Conservation (phyloP, 37 sponge, comb jelly and placozoan species). For the Tethya wilhelma region DNA sequence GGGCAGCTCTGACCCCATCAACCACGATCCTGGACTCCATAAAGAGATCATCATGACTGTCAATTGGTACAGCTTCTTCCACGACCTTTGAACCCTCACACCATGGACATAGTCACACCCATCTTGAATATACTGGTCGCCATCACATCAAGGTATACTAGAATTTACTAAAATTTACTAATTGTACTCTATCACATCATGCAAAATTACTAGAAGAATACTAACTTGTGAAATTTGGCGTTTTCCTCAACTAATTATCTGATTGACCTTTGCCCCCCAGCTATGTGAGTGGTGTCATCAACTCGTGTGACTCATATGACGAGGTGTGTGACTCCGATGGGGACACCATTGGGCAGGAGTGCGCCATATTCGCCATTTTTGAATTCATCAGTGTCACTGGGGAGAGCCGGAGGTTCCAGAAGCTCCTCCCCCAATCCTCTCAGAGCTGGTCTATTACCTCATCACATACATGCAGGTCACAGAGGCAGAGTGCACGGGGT, state of each 20-base stretch:
- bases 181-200: no score
- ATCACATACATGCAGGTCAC: constrained; percentile 72
- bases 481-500: constrained; percentile 50
- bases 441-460: constrained; percentile 56
- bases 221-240: no score
- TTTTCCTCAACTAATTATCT: no score
- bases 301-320: constrained; percentile 4
- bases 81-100: constrained; percentile 34
- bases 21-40: constrained; percentile 50
- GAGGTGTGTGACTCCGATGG: constrained; percentile 70
- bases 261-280: no score
- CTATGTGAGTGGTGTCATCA: constrained; percentile 45
- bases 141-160: constrained; percentile 28
- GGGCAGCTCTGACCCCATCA: constrained; percentile 1
- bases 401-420: constrained; percentile 22
- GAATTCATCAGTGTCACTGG: constrained; percentile 62
- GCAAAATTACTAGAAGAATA: no score
- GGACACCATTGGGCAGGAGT: constrained; percentile 49
- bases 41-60: constrained; percentile 64
- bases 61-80: constrained; percentile 59
- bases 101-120: constrained; percentile 46
- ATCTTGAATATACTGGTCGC: constrained; percentile 60
- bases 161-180: no score
- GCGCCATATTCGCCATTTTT: constrained; percentile 59
- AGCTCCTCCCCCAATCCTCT: constrained; percentile 60